Evolutionary conservation across 2,888 invertebrate species (phyloP).

Genomic region (Himalopsyche tibetana): DNA sequence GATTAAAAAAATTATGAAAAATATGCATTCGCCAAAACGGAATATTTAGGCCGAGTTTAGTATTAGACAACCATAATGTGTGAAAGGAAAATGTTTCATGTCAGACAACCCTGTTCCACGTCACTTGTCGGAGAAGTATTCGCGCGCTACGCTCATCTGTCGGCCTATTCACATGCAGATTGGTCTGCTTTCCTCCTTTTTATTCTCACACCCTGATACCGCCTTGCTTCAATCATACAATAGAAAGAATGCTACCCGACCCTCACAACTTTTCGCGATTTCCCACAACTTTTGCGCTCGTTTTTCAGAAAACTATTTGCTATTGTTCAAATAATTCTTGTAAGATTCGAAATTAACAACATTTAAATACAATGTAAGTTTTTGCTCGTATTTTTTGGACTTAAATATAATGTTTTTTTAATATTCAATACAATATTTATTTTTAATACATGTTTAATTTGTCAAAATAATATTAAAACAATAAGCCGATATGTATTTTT

Average conservation of each 20-base stretch:
- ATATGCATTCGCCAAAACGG: neutral
- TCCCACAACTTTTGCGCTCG: neutral
- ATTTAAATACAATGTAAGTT: too few relatives aligned
- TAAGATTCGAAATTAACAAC: too few relatives aligned
- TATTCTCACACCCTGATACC: constrained; percentile 36
- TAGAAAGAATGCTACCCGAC: constrained; percentile 3
- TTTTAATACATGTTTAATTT: too few relatives aligned
- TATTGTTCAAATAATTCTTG: too few relatives aligned
- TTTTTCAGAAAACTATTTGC: neutral
- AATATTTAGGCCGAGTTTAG: constrained; percentile 4
- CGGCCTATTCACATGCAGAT: constrained; percentile 43
- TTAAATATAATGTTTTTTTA: too few relatives aligned
- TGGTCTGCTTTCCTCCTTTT: constrained; percentile 21
- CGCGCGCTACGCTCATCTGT: constrained; percentile 37
- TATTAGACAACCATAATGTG: neutral
- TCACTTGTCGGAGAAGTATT: constrained; percentile 40
- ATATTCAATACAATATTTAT: too few relatives aligned
- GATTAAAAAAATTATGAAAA: too few relatives aligned
- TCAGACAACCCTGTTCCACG: constrained; percentile 22
- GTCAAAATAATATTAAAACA: too few relatives aligned
- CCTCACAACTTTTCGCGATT: neutral
- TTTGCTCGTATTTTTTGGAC: too few relatives aligned
- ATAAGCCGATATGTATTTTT: too few relatives aligned
- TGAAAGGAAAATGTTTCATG: constrained; percentile 32
- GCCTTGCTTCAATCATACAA: constrained; percentile 2